phyloP scores from a whole-genome alignment of 2,797 vertebrate species.

The Malacoraja senta region DNA sequence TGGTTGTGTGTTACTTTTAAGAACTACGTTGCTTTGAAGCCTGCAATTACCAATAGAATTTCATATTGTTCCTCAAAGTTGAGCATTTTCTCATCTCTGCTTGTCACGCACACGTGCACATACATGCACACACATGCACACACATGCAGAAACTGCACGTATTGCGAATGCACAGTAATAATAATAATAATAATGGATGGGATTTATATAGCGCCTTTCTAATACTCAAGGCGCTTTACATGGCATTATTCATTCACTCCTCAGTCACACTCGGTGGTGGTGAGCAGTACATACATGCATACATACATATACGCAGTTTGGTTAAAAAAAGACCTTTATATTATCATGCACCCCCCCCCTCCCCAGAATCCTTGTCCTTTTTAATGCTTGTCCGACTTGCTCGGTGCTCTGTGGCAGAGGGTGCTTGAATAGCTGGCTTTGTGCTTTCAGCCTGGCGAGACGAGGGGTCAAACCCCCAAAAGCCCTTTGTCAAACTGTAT shows the following conservation, averaged over 20 bases:
- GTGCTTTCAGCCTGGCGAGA: slow-evolving; percentile 42
- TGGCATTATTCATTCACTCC: no score
- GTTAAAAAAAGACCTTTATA: background rate
- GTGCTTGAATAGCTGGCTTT: slow-evolving; percentile 46
- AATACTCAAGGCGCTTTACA: no score
- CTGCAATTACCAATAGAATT: no score
- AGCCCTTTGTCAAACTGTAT: slow-evolving; percentile 54
- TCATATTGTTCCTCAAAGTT: background rate
- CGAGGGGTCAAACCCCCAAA: slow-evolving; percentile 45
- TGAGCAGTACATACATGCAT: background rate
- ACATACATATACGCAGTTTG: no score
- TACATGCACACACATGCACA: no score
- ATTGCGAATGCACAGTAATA: background rate
- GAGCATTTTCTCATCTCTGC: background rate
- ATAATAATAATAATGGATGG: no score
- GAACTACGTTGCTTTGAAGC: background rate
- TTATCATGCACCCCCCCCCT: no score
- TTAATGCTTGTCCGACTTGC: background rate
- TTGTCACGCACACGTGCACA: background rate
- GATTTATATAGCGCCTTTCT: no score
- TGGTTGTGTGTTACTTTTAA: background rate
- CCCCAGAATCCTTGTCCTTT: background rate
- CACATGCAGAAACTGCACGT: no score
- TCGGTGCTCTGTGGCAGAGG: slow-evolving; percentile 46
- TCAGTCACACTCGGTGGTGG: no score